A percentile compares a stretch with the other conserved stretches of the same genome.
Conservation (phyloP, 2,797 vertebrate species). For the Micropoecilia bifurca region DNA sequence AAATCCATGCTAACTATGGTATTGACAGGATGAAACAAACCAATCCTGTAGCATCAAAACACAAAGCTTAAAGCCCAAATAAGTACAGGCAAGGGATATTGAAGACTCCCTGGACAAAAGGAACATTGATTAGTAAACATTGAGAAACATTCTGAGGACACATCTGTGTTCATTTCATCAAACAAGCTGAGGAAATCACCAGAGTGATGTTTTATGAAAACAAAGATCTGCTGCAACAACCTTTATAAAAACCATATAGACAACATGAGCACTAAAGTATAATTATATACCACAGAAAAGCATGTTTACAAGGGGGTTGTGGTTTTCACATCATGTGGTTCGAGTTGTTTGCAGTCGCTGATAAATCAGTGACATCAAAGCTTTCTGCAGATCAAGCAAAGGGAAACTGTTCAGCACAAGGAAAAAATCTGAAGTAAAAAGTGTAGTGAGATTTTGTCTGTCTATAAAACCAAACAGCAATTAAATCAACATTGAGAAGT, state of each 20-base stretch:
- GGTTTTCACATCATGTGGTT: conserved; percentile 5
- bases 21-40: background rate
- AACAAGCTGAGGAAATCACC: conserved; percentile 34
- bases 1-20: background rate
- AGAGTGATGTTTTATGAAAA: conserved; percentile 19
- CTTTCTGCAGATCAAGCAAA: background rate
- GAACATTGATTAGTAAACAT: conserved; percentile 31
- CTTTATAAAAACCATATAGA: conserved; percentile 30
- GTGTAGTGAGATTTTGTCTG: background rate
- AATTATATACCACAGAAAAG: conserved; percentile 1
- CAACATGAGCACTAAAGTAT: conserved; percentile 24
- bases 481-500: background rate
- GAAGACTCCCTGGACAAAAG: conserved; percentile 34
- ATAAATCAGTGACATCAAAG: conserved; percentile 8
- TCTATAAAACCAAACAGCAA: background rate
- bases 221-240: conserved; percentile 22
- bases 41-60: conserved; percentile 35
- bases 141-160: conserved; percentile 32
- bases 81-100: conserved; percentile 29
- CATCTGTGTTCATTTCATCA: conserved; percentile 19
- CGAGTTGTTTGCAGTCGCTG: conserved; percentile 2
- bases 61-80: background rate
- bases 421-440: background rate
- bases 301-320: conserved; percentile 18
- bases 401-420: background rate